Evolutionary conservation across 2,797 vertebrate genomes (phyloP), one percentile per base, ranked within the genome.

Genomic region (Remorina albescens): DNA sequence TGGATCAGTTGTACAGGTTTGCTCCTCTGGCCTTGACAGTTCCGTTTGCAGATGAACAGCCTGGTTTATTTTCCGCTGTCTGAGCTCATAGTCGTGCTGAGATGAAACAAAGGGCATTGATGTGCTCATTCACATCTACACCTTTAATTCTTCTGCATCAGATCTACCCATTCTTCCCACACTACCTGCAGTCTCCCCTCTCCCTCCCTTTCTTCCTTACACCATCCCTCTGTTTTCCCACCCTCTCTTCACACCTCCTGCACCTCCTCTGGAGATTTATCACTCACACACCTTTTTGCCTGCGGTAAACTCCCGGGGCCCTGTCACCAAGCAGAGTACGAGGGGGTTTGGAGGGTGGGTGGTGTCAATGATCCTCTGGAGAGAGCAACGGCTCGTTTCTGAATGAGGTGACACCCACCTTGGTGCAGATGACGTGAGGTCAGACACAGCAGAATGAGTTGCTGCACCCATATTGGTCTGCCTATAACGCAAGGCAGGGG

Each of bases 351-450:
- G 36, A 11, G 7, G 41, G 76, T 46, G 59, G 55, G 58, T 59
- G 51, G 18, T 30, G 30, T 30, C 30, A 6, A 2, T 9, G 39
- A 44, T 41, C 53, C 53, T 55, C 30, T 6, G 16, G 23, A 37
- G 54, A 62, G 32, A 81, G 57, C 19, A 19, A 41, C 53, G 19
- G 55, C 66, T 84, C 34, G 19, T 82, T 78, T 83, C 73, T 86
- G 83, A 86, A 88, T 71, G 82, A 88, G 82, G 81, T 80, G 81
- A 88, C 87, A 74, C 70, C 81, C 80, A 73, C 82, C 69, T 73
- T 46, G 64, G 75, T 37, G 49, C 36, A 41, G 67, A 76, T 82
- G 87, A 88, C 80, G 58, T 39, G 69, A 78, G 89, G 87, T 90
- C 88, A 86, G 74, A 30, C 26, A 18, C 23, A 28, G 84, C 9